These are phyloP conservation scores for Parasteatoda lunata DNA, from an alignment of 2,888 invertebrate species.

Conservation along the genomic window DNA sequence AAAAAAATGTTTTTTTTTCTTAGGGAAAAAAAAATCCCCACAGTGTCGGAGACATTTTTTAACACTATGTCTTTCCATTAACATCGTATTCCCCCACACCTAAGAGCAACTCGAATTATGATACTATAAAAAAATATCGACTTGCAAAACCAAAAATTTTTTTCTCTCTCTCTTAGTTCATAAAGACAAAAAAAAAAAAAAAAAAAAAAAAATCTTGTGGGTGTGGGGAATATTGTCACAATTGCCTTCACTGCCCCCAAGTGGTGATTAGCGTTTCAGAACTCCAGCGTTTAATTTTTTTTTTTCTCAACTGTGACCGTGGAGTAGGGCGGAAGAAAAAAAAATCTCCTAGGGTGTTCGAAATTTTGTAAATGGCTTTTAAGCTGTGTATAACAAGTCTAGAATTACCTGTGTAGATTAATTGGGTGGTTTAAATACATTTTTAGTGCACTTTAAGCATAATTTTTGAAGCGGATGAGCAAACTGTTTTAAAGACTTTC, in stretches of 20 bases:
- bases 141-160: conserved; percentile 26
- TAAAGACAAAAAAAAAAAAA: conserved; percentile 61
- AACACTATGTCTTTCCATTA: conserved; percentile 62
- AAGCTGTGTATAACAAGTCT: conserved; percentile 53
- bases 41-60: conserved; percentile 42
- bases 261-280: conserved; percentile 63
- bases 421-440: conserved; percentile 32
- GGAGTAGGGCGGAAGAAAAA: conserved; percentile 16
- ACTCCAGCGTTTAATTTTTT: conserved; percentile 34
- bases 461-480: too few relatives aligned
- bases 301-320: conserved; percentile 10
- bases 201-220: conserved; percentile 56
- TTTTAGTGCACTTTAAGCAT: conserved; percentile 5
- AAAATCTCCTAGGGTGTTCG: conserved; percentile 25
- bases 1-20: conserved; percentile 28
- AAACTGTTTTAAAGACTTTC: too few relatives aligned
- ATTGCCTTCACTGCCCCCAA: conserved; percentile 53
- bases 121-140: conserved; percentile 30
- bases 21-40: conserved; percentile 57
- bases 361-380: conserved; percentile 54
- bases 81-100: conserved; percentile 62
- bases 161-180: conserved; percentile 28
- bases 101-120: conserved; percentile 53
- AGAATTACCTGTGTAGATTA: conserved; percentile 47
- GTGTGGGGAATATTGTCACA: conserved; percentile 62